A percentile compares a stretch with the other conserved stretches of the same genome.
These are phyloP conservation scores for Teleopsis dalmanni DNA, from an alignment of 1,140 invertebrate species.

Conservation along the genomic window DNA sequence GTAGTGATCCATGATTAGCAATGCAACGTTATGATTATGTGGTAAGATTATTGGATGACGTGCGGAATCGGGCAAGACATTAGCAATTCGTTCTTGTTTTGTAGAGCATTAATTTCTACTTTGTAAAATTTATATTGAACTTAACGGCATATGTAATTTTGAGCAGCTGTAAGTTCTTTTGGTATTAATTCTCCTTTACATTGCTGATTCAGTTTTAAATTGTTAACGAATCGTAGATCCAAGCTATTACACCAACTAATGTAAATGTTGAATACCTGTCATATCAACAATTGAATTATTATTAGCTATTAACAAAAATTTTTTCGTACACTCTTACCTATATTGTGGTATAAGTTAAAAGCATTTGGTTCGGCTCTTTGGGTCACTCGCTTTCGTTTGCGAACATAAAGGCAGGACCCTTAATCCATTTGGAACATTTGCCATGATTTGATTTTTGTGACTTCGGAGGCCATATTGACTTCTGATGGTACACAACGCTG, in stretches of 20 bases:
- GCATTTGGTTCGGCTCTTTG: no score
- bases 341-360: no score
- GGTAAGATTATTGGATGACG: conserved; percentile 4
- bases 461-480: conserved; percentile 26
- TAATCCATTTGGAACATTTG: neutral
- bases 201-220: neutral
- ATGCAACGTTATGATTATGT: neutral
- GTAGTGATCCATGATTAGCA: neutral
- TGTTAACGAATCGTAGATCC: neutral
- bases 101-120: neutral
- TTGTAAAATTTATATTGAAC: neutral
- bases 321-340: neutral
- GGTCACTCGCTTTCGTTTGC: conserved; percentile 9
- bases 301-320: neutral
- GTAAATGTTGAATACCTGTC: neutral
- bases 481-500: conserved; percentile 23
- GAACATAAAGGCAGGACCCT: conserved; percentile 17
- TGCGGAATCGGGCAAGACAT: neutral
- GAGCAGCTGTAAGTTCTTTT: neutral
- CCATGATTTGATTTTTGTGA: conserved; percentile 4
- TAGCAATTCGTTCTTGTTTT: neutral
- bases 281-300: neutral
- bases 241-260: neutral
- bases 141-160: neutral
- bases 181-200: no score